A percentile compares a stretch with the other conserved stretches of the same genome.
phyloP scores from a whole-genome alignment of 1,140 invertebrate genomes.

The Nautilus pompilius region DNA sequence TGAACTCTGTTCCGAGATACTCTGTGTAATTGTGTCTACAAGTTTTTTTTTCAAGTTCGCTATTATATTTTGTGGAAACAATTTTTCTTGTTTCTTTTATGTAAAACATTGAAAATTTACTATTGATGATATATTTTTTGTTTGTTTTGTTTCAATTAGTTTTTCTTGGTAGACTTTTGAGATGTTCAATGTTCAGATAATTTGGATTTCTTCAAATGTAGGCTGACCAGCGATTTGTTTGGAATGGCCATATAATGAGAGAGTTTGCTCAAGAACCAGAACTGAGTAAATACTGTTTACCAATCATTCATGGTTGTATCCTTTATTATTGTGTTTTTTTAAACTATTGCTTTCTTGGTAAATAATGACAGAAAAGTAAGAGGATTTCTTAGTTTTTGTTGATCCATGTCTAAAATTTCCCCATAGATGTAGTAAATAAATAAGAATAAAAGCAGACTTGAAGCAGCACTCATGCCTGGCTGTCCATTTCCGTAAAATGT shows the following conservation, averaged over 20 bases:
- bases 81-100: neutral
- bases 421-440: too few relatives aligned
- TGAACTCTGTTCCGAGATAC: too few relatives aligned
- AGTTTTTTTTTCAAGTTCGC: too few relatives aligned
- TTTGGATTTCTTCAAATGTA: slow-evolving; percentile 23
- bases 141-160: too few relatives aligned
- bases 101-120: neutral
- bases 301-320: slow-evolving; percentile 87
- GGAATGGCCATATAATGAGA: slow-evolving; percentile 80
- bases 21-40: too few relatives aligned
- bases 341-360: neutral
- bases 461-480: too few relatives aligned
- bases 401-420: too few relatives aligned
- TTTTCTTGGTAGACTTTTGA: neutral
- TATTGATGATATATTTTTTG: slow-evolving; percentile 1
- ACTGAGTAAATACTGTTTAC: slow-evolving; percentile 77
- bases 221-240: slow-evolving; percentile 86
- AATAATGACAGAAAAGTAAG: too few relatives aligned
- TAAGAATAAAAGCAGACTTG: too few relatives aligned
- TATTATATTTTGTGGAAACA: too few relatives aligned
- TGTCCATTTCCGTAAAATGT: too few relatives aligned
- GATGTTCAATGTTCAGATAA: neutral
- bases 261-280: slow-evolving; percentile 52
- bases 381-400: too few relatives aligned
- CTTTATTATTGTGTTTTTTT: slow-evolving; percentile 54